Evolutionary conservation across 2,113 vertebrate genomes (phyloP).

Genomic region (Sceloporus undulatus): DNA sequence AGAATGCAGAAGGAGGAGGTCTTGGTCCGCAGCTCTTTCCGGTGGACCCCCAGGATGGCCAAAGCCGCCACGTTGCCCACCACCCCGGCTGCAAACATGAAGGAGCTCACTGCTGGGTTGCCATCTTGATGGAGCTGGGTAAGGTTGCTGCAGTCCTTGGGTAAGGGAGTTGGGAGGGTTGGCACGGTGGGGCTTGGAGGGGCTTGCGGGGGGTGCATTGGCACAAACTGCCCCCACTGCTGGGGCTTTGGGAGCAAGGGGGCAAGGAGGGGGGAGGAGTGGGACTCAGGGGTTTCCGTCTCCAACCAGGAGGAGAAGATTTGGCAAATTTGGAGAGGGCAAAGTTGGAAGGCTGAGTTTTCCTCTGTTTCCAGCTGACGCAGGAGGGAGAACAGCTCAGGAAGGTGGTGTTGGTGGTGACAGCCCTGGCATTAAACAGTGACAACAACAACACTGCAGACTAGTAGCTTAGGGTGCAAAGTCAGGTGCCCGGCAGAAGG

Average conservation of each 20-base stretch:
- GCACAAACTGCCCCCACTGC: not conserved
- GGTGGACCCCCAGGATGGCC: slow-evolving; percentile 85
- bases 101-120: slow-evolving; percentile 78
- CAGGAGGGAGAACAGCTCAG: not conserved
- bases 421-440: no score
- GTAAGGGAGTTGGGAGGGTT: not conserved
- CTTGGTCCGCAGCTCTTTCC: slow-evolving; percentile 78
- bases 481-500: not conserved
- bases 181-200: fast-evolving
- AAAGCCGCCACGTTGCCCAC: slow-evolving; percentile 87
- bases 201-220: not conserved
- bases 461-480: not conserved
- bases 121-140: slow-evolving; percentile 70
- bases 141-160: slow-evolving; percentile 71
- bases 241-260: no score
- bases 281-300: no score
- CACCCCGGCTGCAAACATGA: slow-evolving; percentile 88
- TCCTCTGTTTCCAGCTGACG: not conserved
- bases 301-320: not conserved
- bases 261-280: no score
- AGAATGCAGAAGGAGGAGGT: slow-evolving; percentile 88
- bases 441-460: not conserved
- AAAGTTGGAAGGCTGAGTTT: not conserved
- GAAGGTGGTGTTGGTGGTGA: not conserved
- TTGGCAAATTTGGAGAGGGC: no score